Evolutionary conservation across 2,888 invertebrate species (phyloP), one percentile per base, ranked within the genome.

Genomic region (Galerucella nymphaeae): DNA sequence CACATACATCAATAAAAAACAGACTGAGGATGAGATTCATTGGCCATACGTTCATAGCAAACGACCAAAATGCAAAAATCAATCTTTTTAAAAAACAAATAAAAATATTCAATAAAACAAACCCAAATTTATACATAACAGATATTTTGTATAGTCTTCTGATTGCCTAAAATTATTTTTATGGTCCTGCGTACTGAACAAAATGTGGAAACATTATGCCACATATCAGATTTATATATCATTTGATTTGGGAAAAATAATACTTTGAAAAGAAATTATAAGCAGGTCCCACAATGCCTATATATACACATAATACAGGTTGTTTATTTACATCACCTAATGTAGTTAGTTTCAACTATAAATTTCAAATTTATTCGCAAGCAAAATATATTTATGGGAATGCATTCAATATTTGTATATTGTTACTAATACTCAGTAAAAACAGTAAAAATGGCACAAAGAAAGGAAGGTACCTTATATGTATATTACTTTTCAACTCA

Each of bases 201-300:
- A 38, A 8, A 38, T 9, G 30, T 30, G n/a, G n/a, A n/a, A n/a
- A n/a, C n/a, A n/a, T n/a, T n/a, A n/a, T n/a, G 30, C 8, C 30
- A 38, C 30, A 9, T 38, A 11, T 45, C 45, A 45, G 45, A 14
- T 45, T 11, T 45, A 45, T 45, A 45, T 48, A 53, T 63, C 65
- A 65, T 16, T 65, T 53, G 50, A 18, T n/a, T 55, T 53, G 53
- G 16, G 16, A 16, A 53, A 53, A 55, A 55, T 55, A n/a, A 55
- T 20, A 38, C 8, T 38, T 38, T 38, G 9, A 38, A 38, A 55
- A 50, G 16, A 18, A 53, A 65, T n/a, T n/a, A 30, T 63, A 20
- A 63, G 48, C 65, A 65, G 65, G 65, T 65, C 65, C 65, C 65
- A 53, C 53, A 65, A 30, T 53, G n/a, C n/a, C 65, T 53, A 65